Evolutionary conservation across 2,797 vertebrate genomes (phyloP), one percentile per base, ranked within the genome.

Genomic region (Catharus ustulatus): DNA sequence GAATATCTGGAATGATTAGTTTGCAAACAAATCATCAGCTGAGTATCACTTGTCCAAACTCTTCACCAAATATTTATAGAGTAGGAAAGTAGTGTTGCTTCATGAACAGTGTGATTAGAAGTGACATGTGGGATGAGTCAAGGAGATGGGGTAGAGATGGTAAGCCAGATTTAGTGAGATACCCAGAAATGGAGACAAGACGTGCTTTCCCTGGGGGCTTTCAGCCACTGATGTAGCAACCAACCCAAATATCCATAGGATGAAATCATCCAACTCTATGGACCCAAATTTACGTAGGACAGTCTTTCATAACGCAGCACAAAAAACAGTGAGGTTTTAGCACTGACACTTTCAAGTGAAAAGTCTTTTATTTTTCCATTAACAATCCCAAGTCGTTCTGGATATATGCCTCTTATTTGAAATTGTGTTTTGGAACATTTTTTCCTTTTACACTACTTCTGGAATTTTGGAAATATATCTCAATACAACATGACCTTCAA

Each of bases 1-100:
- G 92, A 95, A 89, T 78, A 87, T 76, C 76, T 85, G 76, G 79
- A 92, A 91, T 93, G 92, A 87, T 87, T 83, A 89, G 87, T 92
- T 95, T 94, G 89, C 89, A 94, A 93, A 93, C 89, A 94, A 87
- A 93, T 93, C 87, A 84, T 95, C 76, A 89, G 51, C 84, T 93
- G 87, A 93, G 45, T 86, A 93, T 79, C 89, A 95, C 84, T 96
- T 94, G 87, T 91, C 63, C 89, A 88, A 88, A 88, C 45, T 88
- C 79, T 93, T 94, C 91, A 79, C 84, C 73, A 91, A 95, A 95
- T 93, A 95, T 94, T 96, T 96, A 78, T 79, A 81, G 82, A 94
- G 67, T 43, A 93, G 84, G 82, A 84, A 93, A 86, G 87, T 7
- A 88, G 48, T 32, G 19, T 64, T 90, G 69, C 90, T 87, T 91